A percentile compares a stretch with the other conserved stretches of the same genome.
phyloP scores from a whole-genome alignment of 2,888 invertebrate genomes.

The Cheilosia grossa region DNA sequence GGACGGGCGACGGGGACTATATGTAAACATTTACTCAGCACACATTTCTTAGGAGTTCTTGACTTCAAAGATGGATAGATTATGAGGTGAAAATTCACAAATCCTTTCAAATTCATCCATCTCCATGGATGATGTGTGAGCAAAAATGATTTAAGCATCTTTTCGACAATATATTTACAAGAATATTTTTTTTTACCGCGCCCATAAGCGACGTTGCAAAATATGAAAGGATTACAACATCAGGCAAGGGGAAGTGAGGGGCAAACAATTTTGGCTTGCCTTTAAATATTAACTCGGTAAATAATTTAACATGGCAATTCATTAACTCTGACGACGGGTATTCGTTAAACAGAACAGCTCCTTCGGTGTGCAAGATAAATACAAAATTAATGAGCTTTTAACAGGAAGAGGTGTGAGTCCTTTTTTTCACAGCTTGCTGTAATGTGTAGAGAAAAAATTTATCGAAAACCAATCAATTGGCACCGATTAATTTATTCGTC shows the following conservation, averaged over 20 bases:
- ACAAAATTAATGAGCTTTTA: slow-evolving; percentile 36
- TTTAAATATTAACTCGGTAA: slow-evolving; percentile 42
- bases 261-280: background rate
- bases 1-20: no score
- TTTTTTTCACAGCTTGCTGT: background rate
- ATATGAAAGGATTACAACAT: background rate
- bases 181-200: background rate
- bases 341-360: slow-evolving; percentile 18
- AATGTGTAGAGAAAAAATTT: background rate
- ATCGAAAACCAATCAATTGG: slow-evolving; percentile 13
- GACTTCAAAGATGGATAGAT: no score
- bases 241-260: background rate
- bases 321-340: slow-evolving; percentile 24
- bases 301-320: slow-evolving; percentile 52
- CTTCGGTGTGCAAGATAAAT: slow-evolving; percentile 3
- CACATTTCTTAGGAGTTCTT: no score
- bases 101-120: background rate
- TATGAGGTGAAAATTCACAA: background rate
- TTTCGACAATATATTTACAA: background rate
- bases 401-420: background rate
- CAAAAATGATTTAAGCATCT: background rate
- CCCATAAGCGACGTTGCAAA: background rate
- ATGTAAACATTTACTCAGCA: no score
- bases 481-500: slow-evolving; percentile 23
- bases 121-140: background rate